Base-by-base conservation (phyloP, 2,888 invertebrate species). In the Subacronicta megacephala region DNA sequence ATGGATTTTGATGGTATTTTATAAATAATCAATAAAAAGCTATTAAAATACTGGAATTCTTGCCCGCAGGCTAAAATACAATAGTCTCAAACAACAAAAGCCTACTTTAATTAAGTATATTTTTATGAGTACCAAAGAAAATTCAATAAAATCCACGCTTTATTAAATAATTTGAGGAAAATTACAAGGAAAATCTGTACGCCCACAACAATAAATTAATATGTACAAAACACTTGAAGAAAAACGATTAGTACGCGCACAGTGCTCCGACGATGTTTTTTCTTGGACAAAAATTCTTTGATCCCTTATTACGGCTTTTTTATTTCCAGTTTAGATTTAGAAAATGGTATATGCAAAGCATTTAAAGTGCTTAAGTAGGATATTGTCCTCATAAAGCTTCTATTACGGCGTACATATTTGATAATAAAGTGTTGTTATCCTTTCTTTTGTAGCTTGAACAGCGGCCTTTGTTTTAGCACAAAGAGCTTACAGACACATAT, bases 361-460 rank as follows among this genome's bases (percentile, higher is more conserved):
- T 35, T 50, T 37, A 15, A 23, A 55, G 59, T 46, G 35, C 17
- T 49, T 33, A 13, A 15, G 29, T 23, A 53, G 17, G 38, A 46
- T 46, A 46, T 50, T 44, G 9, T 53, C 3, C 3, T 31, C 40
- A 43, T 42, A 37, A 59, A 64, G 38, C 55, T 68, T 62, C 56
- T 69, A 52, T 65, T 44, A 40, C 71, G 55, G 42, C 66, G 49
- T 76, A 73, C 65, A 75, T 78, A 64, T 74, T 78, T 79, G 55
- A 72, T 76, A 75, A 74, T 78, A 72, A 77, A 77, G 64, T 69
- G 62, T 55, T 62, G 62, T 72, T 66, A 46, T 62, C 62, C 58
- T 46, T 56, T 18, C 67, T 50, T 49, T 62, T 62, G 51, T 65
- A 13, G 12, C 57, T 60, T 52, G 55, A 60, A 41, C 7, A 59